A percentile compares a stretch with the other conserved stretches of the same genome.
Evolutionary conservation across 2,113 vertebrate genomes (phyloP).

Genomic region (Etia nguti): DNA sequence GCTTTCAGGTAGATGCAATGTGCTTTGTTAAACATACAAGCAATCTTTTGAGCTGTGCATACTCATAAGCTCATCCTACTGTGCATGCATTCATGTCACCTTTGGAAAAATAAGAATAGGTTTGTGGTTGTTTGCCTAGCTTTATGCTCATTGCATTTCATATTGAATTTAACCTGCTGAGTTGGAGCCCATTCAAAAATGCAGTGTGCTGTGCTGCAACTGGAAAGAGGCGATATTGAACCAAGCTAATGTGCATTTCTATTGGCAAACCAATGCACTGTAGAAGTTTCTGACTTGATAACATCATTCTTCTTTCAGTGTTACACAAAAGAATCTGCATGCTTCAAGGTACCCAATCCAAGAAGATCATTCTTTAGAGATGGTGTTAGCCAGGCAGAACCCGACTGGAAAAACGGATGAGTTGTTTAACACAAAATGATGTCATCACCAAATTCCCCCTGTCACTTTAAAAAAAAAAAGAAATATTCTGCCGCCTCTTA

Average conservation of each 20-base stretch:
- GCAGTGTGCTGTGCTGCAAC: conserved; percentile 17
- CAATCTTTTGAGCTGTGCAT: conserved; percentile 7
- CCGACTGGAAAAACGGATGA: not conserved
- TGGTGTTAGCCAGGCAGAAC: not conserved
- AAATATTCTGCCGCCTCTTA: not conserved
- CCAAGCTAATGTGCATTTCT: conserved; percentile 42
- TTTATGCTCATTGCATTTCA: conserved; percentile 50
- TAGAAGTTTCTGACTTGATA: conserved; percentile 47
- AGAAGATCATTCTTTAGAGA: not conserved
- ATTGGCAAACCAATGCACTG: conserved; percentile 30
- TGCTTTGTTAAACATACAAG: conserved; percentile 24
- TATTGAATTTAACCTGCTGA: conserved; percentile 59
- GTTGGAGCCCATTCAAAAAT: conserved; percentile 52
- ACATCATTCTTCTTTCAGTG: conserved; percentile 39
- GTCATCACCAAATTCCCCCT: not conserved
- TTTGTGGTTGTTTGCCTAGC: conserved; percentile 44
- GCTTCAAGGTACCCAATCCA: conserved; percentile 9
- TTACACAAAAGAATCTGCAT: conserved; percentile 25
- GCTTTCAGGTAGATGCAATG: not conserved
- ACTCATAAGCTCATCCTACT: not conserved
- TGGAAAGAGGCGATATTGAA: conserved; percentile 39
- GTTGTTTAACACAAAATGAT: conserved; percentile 16
- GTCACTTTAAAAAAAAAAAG: not conserved
- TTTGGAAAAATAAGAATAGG: conserved; percentile 18
- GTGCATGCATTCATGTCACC: not conserved